Base-by-base conservation (phyloP, 2,888 invertebrate genomes). In the Cheilosia pagana region DNA sequence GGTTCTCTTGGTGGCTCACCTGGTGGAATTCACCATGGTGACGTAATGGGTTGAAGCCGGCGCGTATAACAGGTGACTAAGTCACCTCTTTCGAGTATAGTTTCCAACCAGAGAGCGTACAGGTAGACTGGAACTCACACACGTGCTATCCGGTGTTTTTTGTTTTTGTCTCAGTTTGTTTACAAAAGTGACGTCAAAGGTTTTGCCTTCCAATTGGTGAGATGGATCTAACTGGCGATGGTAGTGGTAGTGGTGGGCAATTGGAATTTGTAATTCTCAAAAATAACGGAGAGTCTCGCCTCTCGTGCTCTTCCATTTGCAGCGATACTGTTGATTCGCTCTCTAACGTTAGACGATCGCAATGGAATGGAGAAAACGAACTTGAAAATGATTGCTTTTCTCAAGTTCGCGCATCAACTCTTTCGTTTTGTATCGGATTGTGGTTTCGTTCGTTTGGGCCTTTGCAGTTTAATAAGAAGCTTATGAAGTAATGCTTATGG, bases 151-250 rank as follows among this genome's bases (percentile, higher is more conserved):
- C 60, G 45, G 43, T 8, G 14, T 57, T 75, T 55, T 57, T 57
- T 75, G 50, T 57, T 45, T 16, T 23, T 28, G 28, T 28, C 6
- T 6, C 45, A 62, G 50, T 76, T 85, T 85, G 85, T 85, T 85
- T 85, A 85, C 85, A 85, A 60, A 67, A 43, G 55, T 85, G 85
- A 85, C 85, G 85, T 85, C 85, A 83, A 39, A 62, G 8, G 19
- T 12, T 14, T 39, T 12, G 28, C 21, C 7, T 65, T 67, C 52
- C 71, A 60, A 62, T 67, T 41, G 41, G 35, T 72, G 14, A 62
- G 45, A 60, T 67, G 31, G 55, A 68, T 70, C 19, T 35, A 16
- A 43, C 43, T 43, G 50, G 60, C 14, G 62, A 1, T 65, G 35
- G 41, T 52, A n/a, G 23, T 16, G 62, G 1, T 65, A 39, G 41